A percentile compares a stretch with the other conserved stretches of the same genome.
These are phyloP conservation scores for Acronicta alni DNA, from an alignment of 2,888 invertebrate species.

Conservation along the genomic window DNA sequence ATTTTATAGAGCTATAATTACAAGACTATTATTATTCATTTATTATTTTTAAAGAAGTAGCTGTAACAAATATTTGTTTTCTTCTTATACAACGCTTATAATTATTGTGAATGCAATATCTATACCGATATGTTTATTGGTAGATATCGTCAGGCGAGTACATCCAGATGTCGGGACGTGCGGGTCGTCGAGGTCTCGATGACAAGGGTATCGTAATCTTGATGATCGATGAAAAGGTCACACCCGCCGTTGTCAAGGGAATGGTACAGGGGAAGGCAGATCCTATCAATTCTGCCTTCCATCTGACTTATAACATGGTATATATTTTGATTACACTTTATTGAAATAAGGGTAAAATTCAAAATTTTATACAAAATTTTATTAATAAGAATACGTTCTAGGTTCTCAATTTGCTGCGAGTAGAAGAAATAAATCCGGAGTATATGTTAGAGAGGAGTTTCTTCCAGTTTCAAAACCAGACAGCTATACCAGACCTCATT, in stretches of 20 bases:
- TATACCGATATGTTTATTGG: constrained; percentile 24
- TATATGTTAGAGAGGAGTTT: constrained; percentile 99
- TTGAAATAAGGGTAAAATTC: too few species aligned
- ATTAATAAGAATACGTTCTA: constrained; percentile 41
- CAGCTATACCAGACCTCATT: constrained; percentile 96
- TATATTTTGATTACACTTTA: constrained; percentile 31
- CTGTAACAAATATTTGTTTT: too few species aligned
- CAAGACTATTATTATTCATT: too few species aligned
- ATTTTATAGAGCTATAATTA: too few species aligned
- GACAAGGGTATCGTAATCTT: constrained; percentile 99
- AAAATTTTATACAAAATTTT: too few species aligned
- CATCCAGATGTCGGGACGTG: constrained; percentile 99
- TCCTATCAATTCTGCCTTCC: constrained; percentile 99
- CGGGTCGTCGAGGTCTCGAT: constrained; percentile 98
- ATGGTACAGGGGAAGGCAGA: constrained; percentile 97
- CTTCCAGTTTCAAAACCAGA: constrained; percentile 99
- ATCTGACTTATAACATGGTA: constrained; percentile 99
- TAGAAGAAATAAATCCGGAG: constrained; percentile 99
- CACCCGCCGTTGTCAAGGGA: constrained; percentile 92
- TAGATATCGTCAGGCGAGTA: constrained; percentile 98
- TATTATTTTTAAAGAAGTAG: too few species aligned
- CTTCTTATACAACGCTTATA: too few species aligned
- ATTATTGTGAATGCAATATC: not conserved
- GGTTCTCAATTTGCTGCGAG: constrained; percentile 95
- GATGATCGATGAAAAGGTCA: constrained; percentile 99